Evolutionary conservation across 1,140 invertebrate species (phyloP).

Genomic region (Pteromalus puparum): DNA sequence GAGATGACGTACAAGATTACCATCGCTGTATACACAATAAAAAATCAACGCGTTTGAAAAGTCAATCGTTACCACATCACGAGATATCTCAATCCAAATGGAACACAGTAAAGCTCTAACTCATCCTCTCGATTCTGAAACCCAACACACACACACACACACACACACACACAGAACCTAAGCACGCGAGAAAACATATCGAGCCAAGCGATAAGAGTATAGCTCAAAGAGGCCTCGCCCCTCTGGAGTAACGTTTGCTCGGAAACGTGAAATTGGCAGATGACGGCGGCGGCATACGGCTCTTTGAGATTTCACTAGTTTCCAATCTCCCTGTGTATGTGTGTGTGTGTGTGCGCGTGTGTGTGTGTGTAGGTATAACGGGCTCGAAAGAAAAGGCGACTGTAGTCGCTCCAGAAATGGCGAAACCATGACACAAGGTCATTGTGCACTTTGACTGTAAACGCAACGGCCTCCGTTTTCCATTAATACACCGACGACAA

Average conservation of each 20-base stretch:
- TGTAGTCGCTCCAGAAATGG: not conserved
- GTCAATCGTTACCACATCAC: not conserved
- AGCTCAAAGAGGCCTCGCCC: constrained; percentile 40
- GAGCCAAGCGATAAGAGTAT: constrained; percentile 21
- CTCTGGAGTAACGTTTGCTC: not conserved
- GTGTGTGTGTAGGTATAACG: not conserved
- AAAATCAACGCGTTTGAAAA: too few species aligned
- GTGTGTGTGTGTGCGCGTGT: not conserved
- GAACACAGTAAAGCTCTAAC: too few species aligned
- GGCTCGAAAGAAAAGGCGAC: constrained; percentile 7
- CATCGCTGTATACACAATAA: too few species aligned
- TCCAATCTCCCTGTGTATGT: not conserved
- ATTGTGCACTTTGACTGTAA: not conserved
- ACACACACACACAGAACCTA: not conserved
- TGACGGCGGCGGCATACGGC: not conserved
- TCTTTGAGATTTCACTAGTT: constrained; percentile 45
- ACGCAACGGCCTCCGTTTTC: not conserved
- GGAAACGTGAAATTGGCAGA: constrained; percentile 48
- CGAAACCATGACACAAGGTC: not conserved
- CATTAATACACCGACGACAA: not conserved
- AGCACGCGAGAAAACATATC: constrained; percentile 36
- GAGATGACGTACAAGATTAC: too few species aligned
- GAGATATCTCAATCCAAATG: too few species aligned
- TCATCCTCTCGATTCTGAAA: not conserved
- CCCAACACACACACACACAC: not conserved